Conservation (phyloP, 1,140 invertebrate species). For the Plutomurus gul region DNA sequence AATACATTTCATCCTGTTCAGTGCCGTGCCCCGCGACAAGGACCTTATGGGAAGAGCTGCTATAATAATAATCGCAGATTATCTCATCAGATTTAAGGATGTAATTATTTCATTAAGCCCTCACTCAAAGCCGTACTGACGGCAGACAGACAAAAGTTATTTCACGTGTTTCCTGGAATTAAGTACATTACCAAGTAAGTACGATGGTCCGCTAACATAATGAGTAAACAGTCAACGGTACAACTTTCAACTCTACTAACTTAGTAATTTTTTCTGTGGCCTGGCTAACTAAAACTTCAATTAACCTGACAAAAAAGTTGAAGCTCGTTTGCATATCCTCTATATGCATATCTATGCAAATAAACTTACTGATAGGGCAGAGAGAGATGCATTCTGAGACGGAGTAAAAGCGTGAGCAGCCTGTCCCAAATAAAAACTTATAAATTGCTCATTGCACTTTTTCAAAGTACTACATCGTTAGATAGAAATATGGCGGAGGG, state of each 20-base stretch:
- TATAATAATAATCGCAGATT: not conserved
- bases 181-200: not conserved
- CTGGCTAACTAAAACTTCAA: not conserved
- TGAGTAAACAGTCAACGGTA: no score
- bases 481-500: not conserved
- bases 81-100: not conserved
- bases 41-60: not conserved
- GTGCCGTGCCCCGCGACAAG: no score
- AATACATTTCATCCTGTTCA: no score
- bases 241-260: no score
- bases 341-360: not conserved
- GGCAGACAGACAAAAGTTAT: not conserved
- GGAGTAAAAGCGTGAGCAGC: constrained; percentile 25
- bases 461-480: not conserved
- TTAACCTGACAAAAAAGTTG: no score
- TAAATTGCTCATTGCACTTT: constrained; percentile 13
- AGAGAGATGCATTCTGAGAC: not conserved
- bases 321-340: not conserved
- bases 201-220: not conserved
- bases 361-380: not conserved
- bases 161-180: not conserved
- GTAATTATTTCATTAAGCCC: not conserved
- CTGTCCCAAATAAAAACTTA: constrained; percentile 13
- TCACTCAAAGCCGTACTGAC: not conserved
- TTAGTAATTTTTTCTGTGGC: no score